Percentiles rank a stretch among this genome's conserved stretches.
Conservation (phyloP, 1,140 invertebrate genomes). For the Polypedilum pembai region DNA sequence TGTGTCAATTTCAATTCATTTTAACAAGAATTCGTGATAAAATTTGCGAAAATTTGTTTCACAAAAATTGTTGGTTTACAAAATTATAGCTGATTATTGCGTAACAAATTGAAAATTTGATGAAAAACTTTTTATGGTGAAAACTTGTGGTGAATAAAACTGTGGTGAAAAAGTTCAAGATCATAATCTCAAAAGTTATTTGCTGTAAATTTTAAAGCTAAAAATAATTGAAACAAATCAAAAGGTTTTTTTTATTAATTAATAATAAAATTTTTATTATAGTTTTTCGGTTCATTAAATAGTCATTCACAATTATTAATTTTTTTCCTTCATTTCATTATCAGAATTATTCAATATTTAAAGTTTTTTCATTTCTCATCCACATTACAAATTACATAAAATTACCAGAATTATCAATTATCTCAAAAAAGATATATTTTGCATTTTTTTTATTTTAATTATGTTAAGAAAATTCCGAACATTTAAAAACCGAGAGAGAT, state of each 20-base stretch:
- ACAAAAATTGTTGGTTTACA: too few relatives aligned
- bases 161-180: too few relatives aligned
- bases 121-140: too few relatives aligned
- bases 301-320: constrained; percentile 14
- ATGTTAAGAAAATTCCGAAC: constrained; percentile 9
- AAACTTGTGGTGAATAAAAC: too few relatives aligned
- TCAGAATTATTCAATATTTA: neutral
- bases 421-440: constrained; percentile 19
- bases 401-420: constrained; percentile 19
- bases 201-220: too few relatives aligned
- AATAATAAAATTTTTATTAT: neutral
- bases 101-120: too few relatives aligned
- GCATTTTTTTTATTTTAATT: neutral
- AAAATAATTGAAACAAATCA: too few relatives aligned
- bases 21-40: too few relatives aligned
- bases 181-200: too few relatives aligned
- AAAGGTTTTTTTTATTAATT: neutral
- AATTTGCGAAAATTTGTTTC: too few relatives aligned
- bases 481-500: constrained; percentile 5
- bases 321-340: constrained; percentile 14
- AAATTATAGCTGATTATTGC: too few relatives aligned
- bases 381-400: constrained; percentile 9
- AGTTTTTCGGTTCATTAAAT: neutral
- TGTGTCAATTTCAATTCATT: too few relatives aligned
- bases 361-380: neutral